A percentile compares a stretch with the other conserved stretches of the same genome.
Conservation (phyloP, 2,888 invertebrate species). For the Leucoptera coffeella region DNA sequence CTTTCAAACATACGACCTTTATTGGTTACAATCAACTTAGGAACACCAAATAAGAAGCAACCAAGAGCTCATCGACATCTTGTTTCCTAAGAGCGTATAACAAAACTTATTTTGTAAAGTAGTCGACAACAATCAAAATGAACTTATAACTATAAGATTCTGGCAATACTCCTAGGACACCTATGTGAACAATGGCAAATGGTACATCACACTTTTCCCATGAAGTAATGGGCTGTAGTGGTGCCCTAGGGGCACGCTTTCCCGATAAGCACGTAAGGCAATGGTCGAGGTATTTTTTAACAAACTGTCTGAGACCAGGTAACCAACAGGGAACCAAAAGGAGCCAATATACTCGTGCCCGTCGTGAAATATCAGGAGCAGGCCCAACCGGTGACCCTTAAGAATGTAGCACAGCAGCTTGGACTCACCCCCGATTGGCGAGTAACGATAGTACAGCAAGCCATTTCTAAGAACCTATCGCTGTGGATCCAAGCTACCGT, state of each 20-base stretch:
- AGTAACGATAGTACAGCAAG: no score
- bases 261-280: conserved; percentile 2
- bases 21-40: no score
- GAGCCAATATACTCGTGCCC: conserved; percentile 4
- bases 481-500: conserved; percentile 8
- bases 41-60: no score
- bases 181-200: no score
- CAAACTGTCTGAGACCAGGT: conserved; percentile 3
- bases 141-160: conserved; percentile 1
- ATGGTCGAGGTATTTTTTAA: conserved; percentile 1
- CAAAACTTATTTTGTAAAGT: conserved; percentile 1
- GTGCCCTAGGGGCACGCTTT: conserved; percentile 3
- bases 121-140: conserved; percentile 2
- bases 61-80: conserved; percentile 2
- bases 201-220: conserved; percentile 9
- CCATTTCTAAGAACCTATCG: conserved; percentile 2
- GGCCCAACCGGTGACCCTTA: conserved; percentile 5
- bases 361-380: conserved; percentile 6
- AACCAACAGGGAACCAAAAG: conserved; percentile 5
- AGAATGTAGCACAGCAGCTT: conserved; percentile 6
- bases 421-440: no score
- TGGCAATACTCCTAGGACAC: conserved; percentile 2
- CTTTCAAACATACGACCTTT: conserved; percentile 3
- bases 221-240: conserved; percentile 2
- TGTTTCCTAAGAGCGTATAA: no score